These are phyloP conservation scores for Alces alces DNA, from an alignment of 2,113 vertebrate species.

Conservation along the genomic window DNA sequence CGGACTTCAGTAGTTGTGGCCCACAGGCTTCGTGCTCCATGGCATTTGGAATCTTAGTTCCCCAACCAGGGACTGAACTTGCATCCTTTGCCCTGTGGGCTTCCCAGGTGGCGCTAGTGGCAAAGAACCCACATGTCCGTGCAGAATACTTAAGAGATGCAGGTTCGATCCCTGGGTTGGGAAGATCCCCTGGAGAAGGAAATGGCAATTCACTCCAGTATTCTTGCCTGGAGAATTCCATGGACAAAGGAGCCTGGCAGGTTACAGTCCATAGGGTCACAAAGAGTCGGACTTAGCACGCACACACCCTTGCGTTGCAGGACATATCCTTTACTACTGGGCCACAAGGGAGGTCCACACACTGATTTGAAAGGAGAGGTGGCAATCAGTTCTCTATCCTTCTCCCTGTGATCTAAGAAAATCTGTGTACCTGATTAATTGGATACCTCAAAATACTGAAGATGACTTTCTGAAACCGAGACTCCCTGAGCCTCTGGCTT, in stretches of 20 bases:
- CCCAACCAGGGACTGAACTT: background rate
- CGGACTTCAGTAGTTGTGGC: background rate
- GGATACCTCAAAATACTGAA: constrained; percentile 20
- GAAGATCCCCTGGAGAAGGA: background rate
- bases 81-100: background rate
- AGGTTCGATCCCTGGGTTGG: background rate
- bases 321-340: background rate
- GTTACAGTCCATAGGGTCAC: background rate
- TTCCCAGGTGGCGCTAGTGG: background rate
- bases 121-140: background rate
- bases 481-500: background rate
- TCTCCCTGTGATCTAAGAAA: constrained; percentile 7
- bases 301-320: background rate
- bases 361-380: constrained; percentile 13
- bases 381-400: constrained; percentile 4
- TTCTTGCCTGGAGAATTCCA: background rate
- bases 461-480: constrained; percentile 12
- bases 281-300: background rate
- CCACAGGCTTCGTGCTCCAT: background rate
- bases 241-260: background rate
- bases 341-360: background rate
- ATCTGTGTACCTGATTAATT: background rate
- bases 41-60: background rate
- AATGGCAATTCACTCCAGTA: background rate
- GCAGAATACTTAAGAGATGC: background rate